Percentiles rank a stretch among this genome's conserved stretches.
Evolutionary conservation across 1,140 invertebrate genomes (phyloP).

Genomic region (Diorhabda elongata): DNA sequence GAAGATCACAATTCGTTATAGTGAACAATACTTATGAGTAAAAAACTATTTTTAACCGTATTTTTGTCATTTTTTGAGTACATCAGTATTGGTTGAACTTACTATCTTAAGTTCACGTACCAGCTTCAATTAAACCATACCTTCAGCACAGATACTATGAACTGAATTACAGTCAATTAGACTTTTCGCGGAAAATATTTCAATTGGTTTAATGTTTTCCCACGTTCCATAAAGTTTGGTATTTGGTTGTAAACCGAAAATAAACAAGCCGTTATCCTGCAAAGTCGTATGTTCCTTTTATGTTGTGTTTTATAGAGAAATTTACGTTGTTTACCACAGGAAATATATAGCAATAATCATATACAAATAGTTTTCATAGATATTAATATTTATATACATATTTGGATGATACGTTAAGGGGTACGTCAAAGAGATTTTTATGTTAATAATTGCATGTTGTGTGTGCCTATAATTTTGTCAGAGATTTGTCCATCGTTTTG

Average conservation of each 20-base stretch:
- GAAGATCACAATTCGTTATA: no score
- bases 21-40: no score
- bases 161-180: no score
- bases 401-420: constrained; percentile 15
- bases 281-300: constrained; percentile 26
- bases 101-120: no score
- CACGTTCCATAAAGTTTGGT: no score
- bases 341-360: constrained; percentile 45
- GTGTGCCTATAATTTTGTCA: background rate
- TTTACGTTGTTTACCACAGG: constrained; percentile 35
- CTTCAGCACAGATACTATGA: no score
- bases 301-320: constrained; percentile 24
- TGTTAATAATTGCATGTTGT: constrained; percentile 15
- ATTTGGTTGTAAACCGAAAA: background rate
- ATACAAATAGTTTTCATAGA: constrained; percentile 36
- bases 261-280: constrained; percentile 22
- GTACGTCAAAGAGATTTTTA: constrained; percentile 16
- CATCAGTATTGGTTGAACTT: no score
- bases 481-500: background rate
- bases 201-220: no score
- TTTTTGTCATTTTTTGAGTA: no score
- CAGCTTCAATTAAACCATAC: no score
- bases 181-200: no score
- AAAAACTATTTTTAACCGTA: no score
- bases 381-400: constrained; percentile 29